A percentile compares a stretch with the other conserved stretches of the same genome.
Conservation (phyloP, 2,888 invertebrate genomes). For the Andrena bucephala region DNA sequence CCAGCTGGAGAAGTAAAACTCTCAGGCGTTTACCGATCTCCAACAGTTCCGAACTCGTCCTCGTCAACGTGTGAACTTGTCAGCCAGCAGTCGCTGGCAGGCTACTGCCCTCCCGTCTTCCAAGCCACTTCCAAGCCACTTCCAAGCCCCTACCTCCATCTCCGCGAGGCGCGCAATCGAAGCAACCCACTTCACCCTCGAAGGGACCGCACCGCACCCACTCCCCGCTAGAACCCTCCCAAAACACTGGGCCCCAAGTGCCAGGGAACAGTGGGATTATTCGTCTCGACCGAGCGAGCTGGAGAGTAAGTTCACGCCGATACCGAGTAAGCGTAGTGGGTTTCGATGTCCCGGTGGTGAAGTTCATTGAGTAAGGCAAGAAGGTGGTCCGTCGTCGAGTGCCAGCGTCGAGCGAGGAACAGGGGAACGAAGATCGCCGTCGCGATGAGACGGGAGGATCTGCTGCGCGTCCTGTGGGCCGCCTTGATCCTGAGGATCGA, state of each 20-base stretch:
- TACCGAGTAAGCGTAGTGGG: constrained; percentile 20
- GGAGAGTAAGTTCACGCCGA: not conserved
- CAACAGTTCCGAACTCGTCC: constrained; percentile 82
- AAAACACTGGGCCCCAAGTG: not conserved
- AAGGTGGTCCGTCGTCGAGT: constrained; percentile 13
- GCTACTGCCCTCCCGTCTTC: constrained; percentile 15
- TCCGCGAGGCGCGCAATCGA: not conserved
- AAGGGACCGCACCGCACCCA: not conserved
- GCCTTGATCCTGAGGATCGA: constrained; percentile 66
- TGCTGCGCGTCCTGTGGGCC: constrained; percentile 74
- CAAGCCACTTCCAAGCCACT: too few relatives aligned
- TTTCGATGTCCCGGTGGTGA: constrained; percentile 63
- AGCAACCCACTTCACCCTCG: not conserved
- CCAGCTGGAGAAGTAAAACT: constrained; percentile 80
- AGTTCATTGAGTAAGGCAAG: constrained; percentile 35
- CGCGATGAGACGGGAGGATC: constrained; percentile 74
- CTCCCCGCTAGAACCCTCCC: not conserved
- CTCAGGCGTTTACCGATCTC: constrained; percentile 82
- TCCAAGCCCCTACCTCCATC: not conserved
- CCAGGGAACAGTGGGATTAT: not conserved
- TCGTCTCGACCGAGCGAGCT: not conserved
- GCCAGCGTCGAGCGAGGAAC: constrained; percentile 10
- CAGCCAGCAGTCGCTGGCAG: not conserved
- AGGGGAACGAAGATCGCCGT: constrained; percentile 9
- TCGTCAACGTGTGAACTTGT: constrained; percentile 74